Percentiles rank a stretch among this genome's conserved stretches.
Conservation (phyloP, 1,140 invertebrate species). For the Drosophila arizonae region DNA sequence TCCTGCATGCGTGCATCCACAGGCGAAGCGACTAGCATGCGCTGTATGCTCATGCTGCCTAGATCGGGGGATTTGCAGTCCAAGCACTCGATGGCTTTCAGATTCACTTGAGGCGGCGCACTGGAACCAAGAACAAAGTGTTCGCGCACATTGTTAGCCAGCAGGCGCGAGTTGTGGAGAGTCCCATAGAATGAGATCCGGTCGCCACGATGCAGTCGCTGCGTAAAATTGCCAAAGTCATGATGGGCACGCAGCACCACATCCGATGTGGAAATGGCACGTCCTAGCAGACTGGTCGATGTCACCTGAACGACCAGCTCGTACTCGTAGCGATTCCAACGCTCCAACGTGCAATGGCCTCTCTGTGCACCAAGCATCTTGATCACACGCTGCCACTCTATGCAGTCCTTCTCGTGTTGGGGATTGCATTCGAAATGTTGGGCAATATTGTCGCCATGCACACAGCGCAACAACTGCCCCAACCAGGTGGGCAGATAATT, state of each 20-base stretch:
- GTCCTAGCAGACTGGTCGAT: constrained; percentile 85
- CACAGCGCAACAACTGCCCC: constrained; percentile 84
- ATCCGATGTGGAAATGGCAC: constrained; percentile 84
- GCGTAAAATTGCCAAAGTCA: constrained; percentile 88
- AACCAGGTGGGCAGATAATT: constrained; percentile 85
- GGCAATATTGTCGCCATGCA: constrained; percentile 87
- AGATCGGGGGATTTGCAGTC: constrained; percentile 86
- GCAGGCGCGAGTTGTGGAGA: constrained; percentile 81
- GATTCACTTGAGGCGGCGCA: constrained; percentile 84
- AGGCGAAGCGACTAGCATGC: constrained; percentile 72
- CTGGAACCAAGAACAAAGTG: constrained; percentile 83
- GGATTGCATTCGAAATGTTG: constrained; percentile 83
- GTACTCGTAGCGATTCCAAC: constrained; percentile 88
- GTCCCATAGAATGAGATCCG: constrained; percentile 88
- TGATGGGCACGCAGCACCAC: constrained; percentile 86
- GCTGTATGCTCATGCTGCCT: constrained; percentile 82
- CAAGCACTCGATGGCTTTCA: constrained; percentile 86
- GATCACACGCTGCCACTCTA: constrained; percentile 83
- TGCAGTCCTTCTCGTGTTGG: constrained; percentile 61
- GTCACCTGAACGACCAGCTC: constrained; percentile 88
- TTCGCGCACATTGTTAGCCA: constrained; percentile 44
- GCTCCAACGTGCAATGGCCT: constrained; percentile 87
- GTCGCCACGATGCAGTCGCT: constrained; percentile 86
- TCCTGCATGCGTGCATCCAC: constrained; percentile 85
- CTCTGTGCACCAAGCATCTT: constrained; percentile 85